Evolutionary conservation across 2,797 vertebrate genomes (phyloP), one percentile per base, ranked within the genome.

Genomic region (Tolypeutes matacus): DNA sequence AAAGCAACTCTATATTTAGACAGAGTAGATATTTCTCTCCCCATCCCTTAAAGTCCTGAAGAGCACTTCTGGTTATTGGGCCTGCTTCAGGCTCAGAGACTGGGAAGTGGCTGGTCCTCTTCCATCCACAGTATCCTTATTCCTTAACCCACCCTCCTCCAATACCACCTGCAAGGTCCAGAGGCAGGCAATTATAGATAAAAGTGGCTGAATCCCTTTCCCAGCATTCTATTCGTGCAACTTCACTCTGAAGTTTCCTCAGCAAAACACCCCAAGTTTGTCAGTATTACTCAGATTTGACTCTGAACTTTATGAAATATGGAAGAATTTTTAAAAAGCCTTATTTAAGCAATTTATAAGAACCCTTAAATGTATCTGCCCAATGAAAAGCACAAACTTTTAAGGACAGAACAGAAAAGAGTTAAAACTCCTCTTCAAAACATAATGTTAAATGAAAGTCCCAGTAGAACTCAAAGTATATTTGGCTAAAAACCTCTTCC

Each of bases 151-250:
- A 21, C n/a, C 29, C 14, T 39, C 94, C 90, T 39, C 62, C 75
- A 88, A 23, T 6, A 86, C 60, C 93, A 97, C 96, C 89, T 96
- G 95, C 86, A 96, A 87, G 46, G 96, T 92, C 94, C 77, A 93
- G 87, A 82, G 39, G 75, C 23, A 2, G 11, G 56, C 58, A 73
- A 82, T 46, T 0, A 60, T 46, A 96, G 36, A 62, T 87, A 64
- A 82, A 95, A n/a, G 14, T 78, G 62, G 73, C 29, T 0, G 34
- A n/a, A 82, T 49, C 81, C 82, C 96, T 67, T 34, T 83, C 77
- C 81, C 91, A 91, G 46, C 53, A 53, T 18, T 83, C 73, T 42
- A 70, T 18, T 58, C 60, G 17, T 36, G 18, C 4, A 93, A 88
- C 20, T 60, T 9, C 21, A 51, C 90, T 76, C 13, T 31, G 60